A percentile compares a stretch with the other conserved stretches of the same genome.
Conservation (phyloP, 1,140 invertebrate genomes). For the Bombyx mandarina region DNA sequence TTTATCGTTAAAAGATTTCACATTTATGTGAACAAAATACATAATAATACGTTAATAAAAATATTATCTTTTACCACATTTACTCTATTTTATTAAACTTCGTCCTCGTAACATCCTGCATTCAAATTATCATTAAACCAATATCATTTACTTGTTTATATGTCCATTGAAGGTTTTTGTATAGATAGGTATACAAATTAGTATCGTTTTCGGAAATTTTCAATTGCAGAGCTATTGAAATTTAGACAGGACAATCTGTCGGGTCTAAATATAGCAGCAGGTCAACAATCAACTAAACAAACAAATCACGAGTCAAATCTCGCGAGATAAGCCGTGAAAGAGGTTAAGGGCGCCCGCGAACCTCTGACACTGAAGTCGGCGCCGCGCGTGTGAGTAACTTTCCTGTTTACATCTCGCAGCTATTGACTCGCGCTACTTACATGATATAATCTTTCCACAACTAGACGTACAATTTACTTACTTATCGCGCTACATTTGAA, state of each 20-base stretch:
- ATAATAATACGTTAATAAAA: conserved; percentile 59
- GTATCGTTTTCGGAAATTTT: too few relatives aligned
- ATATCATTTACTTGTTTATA: too few relatives aligned
- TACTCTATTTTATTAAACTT: conserved; percentile 50
- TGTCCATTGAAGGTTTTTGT: too few relatives aligned
- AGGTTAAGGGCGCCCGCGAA: conserved; percentile 43
- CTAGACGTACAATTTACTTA: not conserved
- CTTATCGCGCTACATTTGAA: too few relatives aligned
- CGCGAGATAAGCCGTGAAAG: conserved; percentile 16
- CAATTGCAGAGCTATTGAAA: too few relatives aligned
- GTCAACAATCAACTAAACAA: too few relatives aligned
- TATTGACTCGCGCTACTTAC: conserved; percentile 3
- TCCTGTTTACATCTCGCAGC: not conserved
- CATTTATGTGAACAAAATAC: conserved; percentile 46
- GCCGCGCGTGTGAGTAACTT: conserved; percentile 1
- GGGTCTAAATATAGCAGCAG: too few relatives aligned
- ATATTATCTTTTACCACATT: conserved; percentile 45
- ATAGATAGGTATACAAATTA: too few relatives aligned
- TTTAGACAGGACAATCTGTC: too few relatives aligned
- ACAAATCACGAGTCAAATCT: too few relatives aligned
- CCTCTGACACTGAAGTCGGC: conserved; percentile 29
- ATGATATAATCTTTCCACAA: conserved; percentile 1
- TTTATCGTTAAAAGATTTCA: conserved; percentile 69
- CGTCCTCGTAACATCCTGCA: not conserved
- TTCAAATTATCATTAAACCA: too few relatives aligned